These are phyloP conservation scores for Rhysida immarginata DNA, from an alignment of 1,140 invertebrate species.

Conservation along the genomic window DNA sequence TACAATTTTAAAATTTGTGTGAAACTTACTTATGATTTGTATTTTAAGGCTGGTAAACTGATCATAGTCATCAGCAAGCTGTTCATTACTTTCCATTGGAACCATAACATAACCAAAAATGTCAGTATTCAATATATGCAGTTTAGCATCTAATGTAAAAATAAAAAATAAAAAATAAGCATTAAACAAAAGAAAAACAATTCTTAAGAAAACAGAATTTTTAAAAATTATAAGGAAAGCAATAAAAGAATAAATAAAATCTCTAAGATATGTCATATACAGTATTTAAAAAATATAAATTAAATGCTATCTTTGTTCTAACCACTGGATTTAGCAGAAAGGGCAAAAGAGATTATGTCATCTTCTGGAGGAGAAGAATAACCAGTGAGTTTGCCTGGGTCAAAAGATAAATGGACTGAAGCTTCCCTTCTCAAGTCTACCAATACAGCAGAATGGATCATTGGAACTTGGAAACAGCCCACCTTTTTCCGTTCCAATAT, in stretches of 20 bases:
- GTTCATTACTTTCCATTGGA: constrained; percentile 55
- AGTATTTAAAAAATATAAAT: constrained; percentile 21
- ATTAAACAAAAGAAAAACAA: background rate
- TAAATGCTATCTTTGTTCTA: too few species aligned
- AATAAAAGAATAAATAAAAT: too few species aligned
- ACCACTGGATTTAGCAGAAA: constrained; percentile 58
- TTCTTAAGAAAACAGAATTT: too few species aligned
- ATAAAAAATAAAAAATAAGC: background rate
- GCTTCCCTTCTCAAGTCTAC: constrained; percentile 49
- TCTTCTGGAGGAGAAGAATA: constrained; percentile 55
- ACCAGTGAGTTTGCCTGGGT: constrained; percentile 42
- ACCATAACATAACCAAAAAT: constrained; percentile 66
- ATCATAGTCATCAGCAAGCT: constrained; percentile 45
- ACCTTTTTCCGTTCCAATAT: constrained; percentile 53
- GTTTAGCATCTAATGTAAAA: constrained; percentile 39
- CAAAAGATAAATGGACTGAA: constrained; percentile 59
- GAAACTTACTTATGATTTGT: constrained; percentile 48
- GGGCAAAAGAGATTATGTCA: constrained; percentile 88
- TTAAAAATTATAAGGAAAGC: too few species aligned
- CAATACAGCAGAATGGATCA: constrained; percentile 80
- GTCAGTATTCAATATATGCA: constrained; percentile 67
- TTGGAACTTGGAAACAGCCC: constrained; percentile 72
- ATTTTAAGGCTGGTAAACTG: constrained; percentile 64
- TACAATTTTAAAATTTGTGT: too few species aligned
- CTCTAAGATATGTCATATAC: too few species aligned